Percentiles rank a stretch among this genome's conserved stretches.
These are phyloP conservation scores for Nephrotoma flavescens DNA, from an alignment of 2,888 invertebrate species.

Conservation along the genomic window DNA sequence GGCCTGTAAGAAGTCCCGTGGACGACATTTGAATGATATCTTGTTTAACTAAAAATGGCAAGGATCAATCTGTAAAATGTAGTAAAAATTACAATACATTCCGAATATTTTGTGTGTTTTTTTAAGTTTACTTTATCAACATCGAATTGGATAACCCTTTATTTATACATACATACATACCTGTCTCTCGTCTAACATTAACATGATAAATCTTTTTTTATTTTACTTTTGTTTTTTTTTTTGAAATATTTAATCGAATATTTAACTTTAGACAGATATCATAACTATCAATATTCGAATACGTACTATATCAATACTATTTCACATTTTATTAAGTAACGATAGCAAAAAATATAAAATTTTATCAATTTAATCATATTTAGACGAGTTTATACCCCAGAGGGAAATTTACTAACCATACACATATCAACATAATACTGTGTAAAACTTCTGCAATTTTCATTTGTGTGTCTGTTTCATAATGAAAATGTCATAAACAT, in stretches of 20 bases:
- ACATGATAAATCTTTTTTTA: not conserved
- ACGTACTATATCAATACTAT: not conserved
- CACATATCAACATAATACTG: not conserved
- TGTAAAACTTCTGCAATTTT: not conserved
- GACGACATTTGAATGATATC: too few species aligned
- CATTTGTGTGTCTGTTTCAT: not conserved
- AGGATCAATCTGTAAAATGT: too few species aligned
- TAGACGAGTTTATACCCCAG: not conserved
- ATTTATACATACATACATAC: too few species aligned
- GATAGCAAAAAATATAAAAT: not conserved
- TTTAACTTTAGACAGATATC: not conserved
- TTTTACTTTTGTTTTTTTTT: too few species aligned
- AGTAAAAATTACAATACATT: too few species aligned
- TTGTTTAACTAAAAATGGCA: too few species aligned
- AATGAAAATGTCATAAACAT: not conserved
- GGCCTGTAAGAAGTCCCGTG: too few species aligned
- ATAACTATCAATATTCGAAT: not conserved
- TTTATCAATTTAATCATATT: not conserved
- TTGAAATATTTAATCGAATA: not conserved
- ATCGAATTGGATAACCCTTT: too few species aligned
- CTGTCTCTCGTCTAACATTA: not conserved
- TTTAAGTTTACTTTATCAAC: too few species aligned
- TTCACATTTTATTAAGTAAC: not conserved
- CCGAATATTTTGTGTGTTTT: too few species aligned
- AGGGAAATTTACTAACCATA: not conserved